phyloP scores from a whole-genome alignment of 2,888 invertebrate species.

The Adineta ricciae region DNA sequence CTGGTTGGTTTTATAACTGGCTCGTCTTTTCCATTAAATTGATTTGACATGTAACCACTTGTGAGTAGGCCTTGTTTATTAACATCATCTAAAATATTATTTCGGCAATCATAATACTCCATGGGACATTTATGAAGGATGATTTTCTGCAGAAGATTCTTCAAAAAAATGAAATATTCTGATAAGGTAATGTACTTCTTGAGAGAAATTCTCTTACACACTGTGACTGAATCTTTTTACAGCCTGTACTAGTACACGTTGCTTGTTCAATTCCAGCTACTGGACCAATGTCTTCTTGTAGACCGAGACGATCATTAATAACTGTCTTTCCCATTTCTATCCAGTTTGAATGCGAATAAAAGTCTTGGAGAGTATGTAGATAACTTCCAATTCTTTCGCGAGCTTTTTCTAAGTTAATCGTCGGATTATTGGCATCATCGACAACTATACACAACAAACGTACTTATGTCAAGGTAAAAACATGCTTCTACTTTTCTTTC shows the following conservation, averaged over 20 bases:
- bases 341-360: constrained; percentile 34
- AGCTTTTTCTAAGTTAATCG: constrained; percentile 16
- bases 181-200: no score
- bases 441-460: neutral
- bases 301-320: constrained; percentile 26
- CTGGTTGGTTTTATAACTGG: constrained; percentile 16
- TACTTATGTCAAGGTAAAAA: neutral
- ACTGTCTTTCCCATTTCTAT: constrained; percentile 29
- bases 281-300: neutral
- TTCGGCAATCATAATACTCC: constrained; percentile 25
- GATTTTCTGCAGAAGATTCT: neutral
- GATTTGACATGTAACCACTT: constrained; percentile 27
- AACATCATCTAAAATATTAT: constrained; percentile 13
- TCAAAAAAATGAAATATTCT: neutral
- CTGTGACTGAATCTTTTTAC: neutral
- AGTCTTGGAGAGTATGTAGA: constrained; percentile 32
- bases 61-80: neutral
- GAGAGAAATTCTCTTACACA: neutral
- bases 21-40: constrained; percentile 5
- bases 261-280: neutral
- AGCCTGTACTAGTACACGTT: constrained; percentile 9
- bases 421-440: neutral
- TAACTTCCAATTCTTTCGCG: constrained; percentile 16
- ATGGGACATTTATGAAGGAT: constrained; percentile 20
- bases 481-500: neutral